These are phyloP conservation scores for Okamejei kenojei DNA, from an alignment of 2,797 vertebrate genomes.

Conservation along the genomic window DNA sequence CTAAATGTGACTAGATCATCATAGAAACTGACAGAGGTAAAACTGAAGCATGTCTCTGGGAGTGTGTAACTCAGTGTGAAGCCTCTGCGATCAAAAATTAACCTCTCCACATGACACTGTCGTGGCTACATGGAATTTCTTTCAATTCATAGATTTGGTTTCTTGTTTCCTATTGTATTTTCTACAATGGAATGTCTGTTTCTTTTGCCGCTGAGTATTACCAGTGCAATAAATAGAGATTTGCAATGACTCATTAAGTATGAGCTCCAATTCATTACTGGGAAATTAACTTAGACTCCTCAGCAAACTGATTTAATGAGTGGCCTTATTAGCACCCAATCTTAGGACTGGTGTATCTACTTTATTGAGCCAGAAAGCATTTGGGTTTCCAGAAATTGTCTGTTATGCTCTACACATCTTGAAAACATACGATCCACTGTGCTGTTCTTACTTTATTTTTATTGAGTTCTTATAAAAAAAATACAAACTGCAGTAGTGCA, in stretches of 20 bases:
- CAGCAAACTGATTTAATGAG: slow-evolving; percentile 11
- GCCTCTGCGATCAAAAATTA: neutral
- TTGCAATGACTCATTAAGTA: slow-evolving; percentile 30
- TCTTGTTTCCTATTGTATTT: neutral
- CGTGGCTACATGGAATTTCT: neutral
- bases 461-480: neutral
- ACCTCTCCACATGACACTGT: neutral
- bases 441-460: neutral
- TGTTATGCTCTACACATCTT: neutral
- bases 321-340: neutral
- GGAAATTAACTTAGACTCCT: slow-evolving; percentile 34
- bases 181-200: neutral
- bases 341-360: neutral
- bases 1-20: neutral
- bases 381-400: neutral
- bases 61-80: neutral
- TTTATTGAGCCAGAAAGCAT: neutral
- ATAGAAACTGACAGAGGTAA: neutral
- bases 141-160: neutral
- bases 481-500: neutral
- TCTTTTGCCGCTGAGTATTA: neutral
- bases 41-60: too few relatives aligned
- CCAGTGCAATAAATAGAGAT: slow-evolving; percentile 12
- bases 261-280: slow-evolving; percentile 17
- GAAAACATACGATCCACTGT: neutral